Percentiles rank a stretch among this genome's conserved stretches.
phyloP scores from a whole-genome alignment of 1,140 invertebrate species.

The Caenorhabditis elegans region WBcel235 BX284606.5:15291501-15292000 shows the following conservation, averaged over 20 bases:
- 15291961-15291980: background rate
- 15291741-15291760: background rate
- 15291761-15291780: slow-evolving; percentile 55
- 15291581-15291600: too few species aligned
- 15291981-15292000: background rate
- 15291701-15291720: slow-evolving; percentile 24
- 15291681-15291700: background rate
- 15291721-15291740: too few species aligned
- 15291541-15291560: too few species aligned
- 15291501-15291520: too few species aligned
- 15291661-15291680: slow-evolving; percentile 31
- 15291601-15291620: background rate
- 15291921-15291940: slow-evolving; percentile 45
- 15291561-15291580: too few species aligned
- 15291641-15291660: slow-evolving; percentile 23
- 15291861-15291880: background rate
- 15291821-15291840: slow-evolving; percentile 44
- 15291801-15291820: slow-evolving; percentile 63
- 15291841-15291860: slow-evolving; percentile 15
- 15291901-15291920: slow-evolving; percentile 37
- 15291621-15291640: background rate
- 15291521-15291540: too few species aligned
- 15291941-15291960: slow-evolving; percentile 42
- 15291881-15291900: slow-evolving; percentile 23
- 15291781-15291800: slow-evolving; percentile 64